phyloP scores from a whole-genome alignment of 2,113 vertebrate genomes.

The Ceuthmochares aereus region DNA sequence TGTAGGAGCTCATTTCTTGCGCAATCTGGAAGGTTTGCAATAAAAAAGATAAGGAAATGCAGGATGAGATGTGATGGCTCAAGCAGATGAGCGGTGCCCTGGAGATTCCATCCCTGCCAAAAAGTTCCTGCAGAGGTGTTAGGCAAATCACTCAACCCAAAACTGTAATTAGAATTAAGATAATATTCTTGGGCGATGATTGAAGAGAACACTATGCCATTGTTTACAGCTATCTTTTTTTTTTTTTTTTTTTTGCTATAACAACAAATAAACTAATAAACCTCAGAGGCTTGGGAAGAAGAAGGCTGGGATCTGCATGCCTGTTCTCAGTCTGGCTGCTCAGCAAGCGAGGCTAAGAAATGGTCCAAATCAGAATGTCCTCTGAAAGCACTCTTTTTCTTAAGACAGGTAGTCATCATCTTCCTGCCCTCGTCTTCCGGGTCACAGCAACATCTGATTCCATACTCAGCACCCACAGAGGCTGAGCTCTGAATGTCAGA shows the following conservation, averaged over 20 bases:
- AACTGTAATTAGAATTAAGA: background rate
- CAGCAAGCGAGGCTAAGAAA: background rate
- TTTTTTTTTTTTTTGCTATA: background rate
- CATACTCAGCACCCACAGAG: background rate
- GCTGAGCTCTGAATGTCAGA: background rate
- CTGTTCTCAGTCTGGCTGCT: background rate
- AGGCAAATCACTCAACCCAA: background rate
- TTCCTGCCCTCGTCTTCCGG: background rate
- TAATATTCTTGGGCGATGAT: background rate
- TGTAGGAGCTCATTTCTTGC: background rate
- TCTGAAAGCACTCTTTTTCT: background rate
- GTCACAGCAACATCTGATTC: background rate
- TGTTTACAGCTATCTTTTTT: background rate
- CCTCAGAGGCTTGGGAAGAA: background rate
- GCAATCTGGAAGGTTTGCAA: background rate
- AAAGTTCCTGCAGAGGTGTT: background rate
- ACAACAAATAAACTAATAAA: conserved; percentile 29
- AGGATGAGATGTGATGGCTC: background rate
- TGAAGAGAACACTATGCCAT: background rate
- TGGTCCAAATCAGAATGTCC: background rate
- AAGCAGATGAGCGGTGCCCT: background rate
- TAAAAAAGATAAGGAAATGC: background rate
- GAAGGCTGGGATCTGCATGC: background rate
- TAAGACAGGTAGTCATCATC: background rate
- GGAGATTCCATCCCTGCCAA: background rate